These are phyloP conservation scores for Ceratosolen fusciceps DNA, from an alignment of 1,140 invertebrate species.

Conservation along the genomic window DNA sequence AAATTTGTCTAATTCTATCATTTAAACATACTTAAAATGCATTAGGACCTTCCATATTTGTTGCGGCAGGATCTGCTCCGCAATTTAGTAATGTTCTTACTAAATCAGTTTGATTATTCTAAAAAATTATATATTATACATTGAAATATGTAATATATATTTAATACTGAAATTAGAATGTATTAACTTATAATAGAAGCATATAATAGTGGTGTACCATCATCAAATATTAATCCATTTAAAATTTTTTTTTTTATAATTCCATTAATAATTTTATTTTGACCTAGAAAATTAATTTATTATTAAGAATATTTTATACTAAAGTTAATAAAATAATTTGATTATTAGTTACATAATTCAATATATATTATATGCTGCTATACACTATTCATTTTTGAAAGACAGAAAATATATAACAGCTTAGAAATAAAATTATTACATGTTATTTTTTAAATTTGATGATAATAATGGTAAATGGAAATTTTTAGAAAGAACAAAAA, in stretches of 20 bases:
- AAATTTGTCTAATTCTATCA: constrained; percentile 74
- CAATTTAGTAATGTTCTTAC: constrained; percentile 75
- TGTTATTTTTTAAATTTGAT: too few species aligned
- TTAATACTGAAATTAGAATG: not conserved
- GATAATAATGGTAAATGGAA: too few species aligned
- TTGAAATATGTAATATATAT: not conserved
- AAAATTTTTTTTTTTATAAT: constrained; percentile 72
- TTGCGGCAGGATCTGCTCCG: constrained; percentile 75
- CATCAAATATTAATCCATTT: constrained; percentile 70
- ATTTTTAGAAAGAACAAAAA: too few species aligned
- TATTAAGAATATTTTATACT: constrained; percentile 8
- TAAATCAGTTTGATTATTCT: constrained; percentile 75
- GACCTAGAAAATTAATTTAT: constrained; percentile 53
- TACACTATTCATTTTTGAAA: too few species aligned
- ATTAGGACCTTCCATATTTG: constrained; percentile 74
- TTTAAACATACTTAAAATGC: constrained; percentile 73
- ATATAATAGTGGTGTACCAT: constrained; percentile 76
- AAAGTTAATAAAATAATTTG: too few species aligned
- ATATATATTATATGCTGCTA: too few species aligned
- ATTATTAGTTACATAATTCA: too few species aligned
- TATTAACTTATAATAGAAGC: constrained; percentile 73
- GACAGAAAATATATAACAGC: too few species aligned
- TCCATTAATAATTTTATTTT: constrained; percentile 60
- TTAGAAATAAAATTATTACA: too few species aligned
- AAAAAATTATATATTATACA: constrained; percentile 31